A percentile compares a stretch with the other conserved stretches of the same genome.
Evolutionary conservation across 2,113 vertebrate species (phyloP).

Genomic region (Amblyornis subalaris): DNA sequence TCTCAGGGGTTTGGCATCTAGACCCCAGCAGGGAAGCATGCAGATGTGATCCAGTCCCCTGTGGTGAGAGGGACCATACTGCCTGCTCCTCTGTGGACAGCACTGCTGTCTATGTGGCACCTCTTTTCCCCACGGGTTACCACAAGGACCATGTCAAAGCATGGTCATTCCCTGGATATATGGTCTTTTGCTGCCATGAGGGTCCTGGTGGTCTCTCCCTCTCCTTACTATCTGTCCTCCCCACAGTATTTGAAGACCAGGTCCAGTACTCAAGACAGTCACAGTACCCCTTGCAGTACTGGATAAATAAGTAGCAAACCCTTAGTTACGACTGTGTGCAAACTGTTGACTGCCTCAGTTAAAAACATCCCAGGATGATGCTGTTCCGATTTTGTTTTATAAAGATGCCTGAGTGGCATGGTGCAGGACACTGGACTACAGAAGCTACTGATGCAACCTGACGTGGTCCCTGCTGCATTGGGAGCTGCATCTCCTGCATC

Average conservation of each 20-base stretch:
- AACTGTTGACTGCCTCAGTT: not conserved
- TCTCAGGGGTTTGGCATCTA: not conserved
- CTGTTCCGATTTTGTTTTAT: not conserved
- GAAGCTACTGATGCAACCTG: not conserved
- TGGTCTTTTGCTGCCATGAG: not conserved
- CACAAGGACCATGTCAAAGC: not conserved
- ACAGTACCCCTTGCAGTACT: not conserved
- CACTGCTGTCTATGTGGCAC: not conserved
- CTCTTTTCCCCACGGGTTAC: not conserved
- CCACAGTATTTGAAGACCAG: not conserved
- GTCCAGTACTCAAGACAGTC: not conserved
- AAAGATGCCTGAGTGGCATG: not conserved
- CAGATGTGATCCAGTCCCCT: not conserved
- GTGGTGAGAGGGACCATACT: accelerated
- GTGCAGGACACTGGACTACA: not conserved
- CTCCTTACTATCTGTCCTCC: not conserved
- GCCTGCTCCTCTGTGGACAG: not conserved
- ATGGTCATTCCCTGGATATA: not conserved
- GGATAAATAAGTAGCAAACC: not conserved
- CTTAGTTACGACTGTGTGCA: not conserved
- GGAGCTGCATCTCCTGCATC: not conserved
- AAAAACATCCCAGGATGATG: not conserved
- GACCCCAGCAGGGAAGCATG: not conserved
- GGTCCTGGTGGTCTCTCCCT: not conserved
- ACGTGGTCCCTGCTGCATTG: accelerated